Percentiles rank a stretch among this genome's conserved stretches.
Evolutionary conservation across 2,113 vertebrate genomes (phyloP).

Genomic region (Gracilinanus agilis): DNA sequence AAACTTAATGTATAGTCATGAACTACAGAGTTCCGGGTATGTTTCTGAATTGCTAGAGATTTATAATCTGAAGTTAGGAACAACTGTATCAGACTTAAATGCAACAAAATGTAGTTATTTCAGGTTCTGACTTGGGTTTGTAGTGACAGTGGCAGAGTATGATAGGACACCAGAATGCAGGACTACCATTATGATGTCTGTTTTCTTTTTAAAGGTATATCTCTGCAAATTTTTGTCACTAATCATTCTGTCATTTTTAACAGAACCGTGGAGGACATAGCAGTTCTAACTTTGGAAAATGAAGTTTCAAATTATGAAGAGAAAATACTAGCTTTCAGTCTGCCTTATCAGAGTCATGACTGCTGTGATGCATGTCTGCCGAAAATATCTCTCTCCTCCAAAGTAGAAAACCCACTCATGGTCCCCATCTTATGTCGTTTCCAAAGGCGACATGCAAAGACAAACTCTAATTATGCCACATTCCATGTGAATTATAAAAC

Average conservation of each 20-base stretch:
- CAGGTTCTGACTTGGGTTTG: conserved; percentile 52
- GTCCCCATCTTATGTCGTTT: conserved; percentile 91
- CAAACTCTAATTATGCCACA: conserved; percentile 74
- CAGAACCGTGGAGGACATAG: conserved; percentile 68
- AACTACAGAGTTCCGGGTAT: neutral
- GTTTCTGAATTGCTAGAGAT: neutral
- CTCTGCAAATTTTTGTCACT: conserved; percentile 56
- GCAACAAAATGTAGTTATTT: conserved; percentile 46
- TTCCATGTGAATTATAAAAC: conserved; percentile 90
- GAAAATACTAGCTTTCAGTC: conserved; percentile 39
- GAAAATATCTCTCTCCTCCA: conserved; percentile 73
- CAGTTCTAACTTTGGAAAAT: conserved; percentile 43
- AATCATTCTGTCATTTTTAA: conserved; percentile 59
- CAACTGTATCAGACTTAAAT: conserved; percentile 17
- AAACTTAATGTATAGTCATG: neutral
- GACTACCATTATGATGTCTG: neutral
- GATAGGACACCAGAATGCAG: neutral
- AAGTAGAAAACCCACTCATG: conserved; percentile 90
- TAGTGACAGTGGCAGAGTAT: conserved; percentile 24
- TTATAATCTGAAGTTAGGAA: conserved; percentile 30
- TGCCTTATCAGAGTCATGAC: conserved; percentile 77
- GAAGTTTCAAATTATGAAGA: conserved; percentile 58
- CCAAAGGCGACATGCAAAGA: conserved; percentile 87
- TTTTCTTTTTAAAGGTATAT: conserved; percentile 39
- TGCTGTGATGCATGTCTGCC: conserved; percentile 89